Evolutionary conservation across 64 coral and sea anemone species (phyloP), one percentile per base, ranked within the genome.

Genomic region (Pocillopora verrucosa): DNA sequence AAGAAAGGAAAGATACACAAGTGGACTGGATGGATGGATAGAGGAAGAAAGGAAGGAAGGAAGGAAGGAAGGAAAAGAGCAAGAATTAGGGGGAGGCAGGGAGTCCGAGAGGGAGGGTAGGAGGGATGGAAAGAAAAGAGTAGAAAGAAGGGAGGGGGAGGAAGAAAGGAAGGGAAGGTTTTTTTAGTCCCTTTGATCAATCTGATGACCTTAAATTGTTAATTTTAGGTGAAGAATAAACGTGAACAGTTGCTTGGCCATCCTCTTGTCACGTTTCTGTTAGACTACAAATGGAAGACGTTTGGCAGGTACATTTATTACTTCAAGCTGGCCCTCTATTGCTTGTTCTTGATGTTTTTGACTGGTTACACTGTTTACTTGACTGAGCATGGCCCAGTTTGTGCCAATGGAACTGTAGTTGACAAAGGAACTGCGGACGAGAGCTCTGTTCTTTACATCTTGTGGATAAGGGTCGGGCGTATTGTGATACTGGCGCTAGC

Each of bases 241-340:
- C 83, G 96, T 36, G 96, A 95, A 22, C 74, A 72, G 58, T 75
- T 98, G 36, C 87, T 95, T 63, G 82, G 76, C n/a, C 96, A 98
- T 80, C 96, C 96, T 5, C 64, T 98, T 12, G 96, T 98, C 12
- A 86, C 88, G 11, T 93, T 95, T 35, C 83, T 98, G 13, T 76
- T 98, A 1, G 58, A 88, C 19, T 90, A 95, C 78, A 98, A 98
- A 58, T 98, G 96, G 96, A 76, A 79, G 62, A 92, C 73, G 36
- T 98, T 88, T 60, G 96, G 96, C 14, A 94, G 91, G 0, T 91
- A 79, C 38, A 61, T 98, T 13, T 98, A 95, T 80, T 98, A 98
- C 73, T 36, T 87, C 22, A 98, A 98, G 58, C 79, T 98, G 3
- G 19, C 95, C 4, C 87, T 98, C 13, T 98, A 90, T 36, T 78